Evolutionary conservation across 2,888 invertebrate species (phyloP).

Genomic region (Tineola bisselliella): DNA sequence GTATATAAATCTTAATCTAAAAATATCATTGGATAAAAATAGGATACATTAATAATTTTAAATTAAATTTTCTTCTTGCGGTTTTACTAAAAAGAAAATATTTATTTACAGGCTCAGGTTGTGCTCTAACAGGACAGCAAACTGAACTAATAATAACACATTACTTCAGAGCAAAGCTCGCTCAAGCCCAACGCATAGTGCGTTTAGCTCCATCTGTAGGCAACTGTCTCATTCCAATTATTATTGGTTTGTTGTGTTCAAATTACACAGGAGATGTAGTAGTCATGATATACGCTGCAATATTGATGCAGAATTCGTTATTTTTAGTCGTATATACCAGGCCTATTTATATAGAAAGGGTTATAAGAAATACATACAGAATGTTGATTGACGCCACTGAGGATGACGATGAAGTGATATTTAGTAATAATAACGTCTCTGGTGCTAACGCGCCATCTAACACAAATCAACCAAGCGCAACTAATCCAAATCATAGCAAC

Average conservation of each 20-base stretch:
- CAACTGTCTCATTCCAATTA: conserved; percentile 59
- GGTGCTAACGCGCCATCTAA: conserved; percentile 16
- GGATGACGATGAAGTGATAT: conserved; percentile 69
- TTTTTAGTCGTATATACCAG: conserved; percentile 62
- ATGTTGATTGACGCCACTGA: conserved; percentile 53
- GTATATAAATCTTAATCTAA: neutral
- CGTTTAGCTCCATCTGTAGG: conserved; percentile 64
- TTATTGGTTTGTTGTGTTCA: conserved; percentile 59
- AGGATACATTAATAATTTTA: neutral
- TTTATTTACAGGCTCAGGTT: conserved; percentile 55
- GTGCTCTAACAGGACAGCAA: conserved; percentile 66
- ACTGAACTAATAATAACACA: conserved; percentile 68
- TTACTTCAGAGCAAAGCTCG: conserved; percentile 67
- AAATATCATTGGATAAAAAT: neutral
- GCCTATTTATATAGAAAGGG: conserved; percentile 62
- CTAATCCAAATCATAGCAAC: neutral
- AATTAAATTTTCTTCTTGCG: too few species aligned
- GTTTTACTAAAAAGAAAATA: too few species aligned
- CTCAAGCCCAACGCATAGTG: conserved; percentile 57
- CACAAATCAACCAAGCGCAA: conserved; percentile 10
- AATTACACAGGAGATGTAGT: conserved; percentile 42
- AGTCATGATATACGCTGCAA: conserved; percentile 66
- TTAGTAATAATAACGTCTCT: conserved; percentile 44
- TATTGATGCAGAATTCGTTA: conserved; percentile 67
- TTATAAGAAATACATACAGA: conserved; percentile 54